Base-by-base conservation (phyloP, 2,888 invertebrate species). In the Horisme vitalbata region DNA sequence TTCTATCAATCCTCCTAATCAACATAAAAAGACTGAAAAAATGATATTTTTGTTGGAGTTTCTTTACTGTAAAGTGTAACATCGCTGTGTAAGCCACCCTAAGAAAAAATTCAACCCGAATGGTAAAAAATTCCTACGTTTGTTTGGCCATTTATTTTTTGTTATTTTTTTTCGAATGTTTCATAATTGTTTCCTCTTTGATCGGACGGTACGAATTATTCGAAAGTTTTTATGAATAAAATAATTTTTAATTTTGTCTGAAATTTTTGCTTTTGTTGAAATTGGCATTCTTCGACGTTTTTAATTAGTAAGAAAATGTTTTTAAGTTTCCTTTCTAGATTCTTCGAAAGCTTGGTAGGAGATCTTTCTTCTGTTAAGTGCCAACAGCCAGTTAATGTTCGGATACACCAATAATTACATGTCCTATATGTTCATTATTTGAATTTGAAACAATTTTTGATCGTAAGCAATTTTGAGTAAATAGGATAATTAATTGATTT, bases 51-150 rank as follows among this genome's bases (percentile, higher is more conserved):
- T 6, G 11, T 11, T 6, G 4, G 4, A 66, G 27, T 37, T 18
- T 12, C 4, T 4, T 5, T 20, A 20, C 36, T 37, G 36, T 3
- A n/a, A 18, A 7, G 1, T 11, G 3, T 11, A 11, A 26, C 11
- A 1, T n/a, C 2, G 13, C 15, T 28, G 47, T 41, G 36, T 8
- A 31, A 36, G 55, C 65, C 65, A 59, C 73, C 76, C 65, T 41
- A 74, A 76, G 75, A 77, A 81, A 83, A 81, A 78, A 75, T 71
- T 66, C 59, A 68, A 69, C 71, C 71, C 67, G 62, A 77, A 76
- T 66, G 71, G 54, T 55, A 65, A 78, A 79, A 77, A 79, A 83
- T 83, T 78, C 74, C 54, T 58, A 59, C 55, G 57, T 64, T 68
- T 71, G 64, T 51, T 70, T 68, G 58, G 46, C 47, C 45, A 57